These are phyloP conservation scores for Sarcoramphus papa DNA, from an alignment of 2,797 vertebrate species.

Conservation along the genomic window DNA sequence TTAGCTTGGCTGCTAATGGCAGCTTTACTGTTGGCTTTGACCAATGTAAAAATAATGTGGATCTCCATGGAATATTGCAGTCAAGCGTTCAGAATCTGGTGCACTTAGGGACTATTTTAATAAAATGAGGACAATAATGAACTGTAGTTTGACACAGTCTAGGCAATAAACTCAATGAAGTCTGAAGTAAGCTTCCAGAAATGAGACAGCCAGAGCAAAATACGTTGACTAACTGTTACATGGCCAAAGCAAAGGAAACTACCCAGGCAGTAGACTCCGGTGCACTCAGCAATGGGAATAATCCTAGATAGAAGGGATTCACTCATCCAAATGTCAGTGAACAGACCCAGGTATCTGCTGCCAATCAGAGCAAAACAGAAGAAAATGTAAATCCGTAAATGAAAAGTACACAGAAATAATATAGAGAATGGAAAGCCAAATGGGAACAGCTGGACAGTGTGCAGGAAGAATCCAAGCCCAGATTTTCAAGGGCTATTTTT, in stretches of 20 bases:
- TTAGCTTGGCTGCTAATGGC: neutral
- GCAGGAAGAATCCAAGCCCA: neutral
- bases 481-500: neutral
- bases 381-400: neutral
- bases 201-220: conserved; percentile 9
- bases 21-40: conserved; percentile 12
- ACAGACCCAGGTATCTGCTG: neutral
- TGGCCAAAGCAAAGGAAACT: neutral
- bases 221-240: neutral
- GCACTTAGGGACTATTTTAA: conserved; percentile 36
- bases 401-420: neutral
- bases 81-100: conserved; percentile 14
- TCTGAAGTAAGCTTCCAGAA: conserved; percentile 50
- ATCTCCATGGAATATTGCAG: neutral
- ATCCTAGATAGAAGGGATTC: neutral
- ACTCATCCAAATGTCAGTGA: neutral
- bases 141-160: conserved; percentile 21
- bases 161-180: conserved; percentile 49
- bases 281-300: neutral
- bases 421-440: neutral
- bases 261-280: neutral
- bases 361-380: neutral
- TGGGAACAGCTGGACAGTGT: neutral
- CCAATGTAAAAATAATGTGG: conserved; percentile 32
- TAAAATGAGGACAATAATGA: conserved; percentile 36